phyloP scores from a whole-genome alignment of 2,888 invertebrate species.

The Catocala nupta region DNA sequence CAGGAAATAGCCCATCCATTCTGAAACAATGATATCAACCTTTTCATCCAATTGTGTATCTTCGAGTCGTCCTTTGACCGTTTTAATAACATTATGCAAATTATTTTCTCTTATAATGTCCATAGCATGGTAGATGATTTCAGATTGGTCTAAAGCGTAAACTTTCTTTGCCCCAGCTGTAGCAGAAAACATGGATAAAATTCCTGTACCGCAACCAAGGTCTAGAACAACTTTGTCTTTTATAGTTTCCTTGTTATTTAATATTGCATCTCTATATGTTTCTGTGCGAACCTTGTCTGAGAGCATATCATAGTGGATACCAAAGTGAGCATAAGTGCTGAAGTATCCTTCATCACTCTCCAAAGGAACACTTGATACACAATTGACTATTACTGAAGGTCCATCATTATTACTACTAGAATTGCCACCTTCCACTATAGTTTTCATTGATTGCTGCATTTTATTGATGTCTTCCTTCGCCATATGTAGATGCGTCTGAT shows the following conservation, averaged over 20 bases:
- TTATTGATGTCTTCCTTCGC: slow-evolving; percentile 88
- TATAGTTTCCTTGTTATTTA: slow-evolving; percentile 90
- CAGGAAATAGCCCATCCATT: slow-evolving; percentile 99
- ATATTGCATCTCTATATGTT: slow-evolving; percentile 94
- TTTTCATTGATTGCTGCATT: slow-evolving; percentile 88
- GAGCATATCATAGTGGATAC: slow-evolving; percentile 98
- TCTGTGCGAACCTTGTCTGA: slow-evolving; percentile 95
- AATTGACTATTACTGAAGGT: slow-evolving; percentile 61
- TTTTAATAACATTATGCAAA: slow-evolving; percentile 90
- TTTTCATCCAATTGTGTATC: slow-evolving; percentile 92
- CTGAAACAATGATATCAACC: slow-evolving; percentile 97
- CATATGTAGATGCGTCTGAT: slow-evolving; percentile 86
- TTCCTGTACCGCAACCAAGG: slow-evolving; percentile 99
- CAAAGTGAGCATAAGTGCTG: slow-evolving; percentile 95
- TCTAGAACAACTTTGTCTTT: slow-evolving; percentile 95
- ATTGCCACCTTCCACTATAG: slow-evolving; percentile 79
- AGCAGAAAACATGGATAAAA: slow-evolving; percentile 99
- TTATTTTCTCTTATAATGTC: slow-evolving; percentile 96
- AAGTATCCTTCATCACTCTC: slow-evolving; percentile 93
- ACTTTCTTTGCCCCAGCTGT: slow-evolving; percentile 97
- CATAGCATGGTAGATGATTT: slow-evolving; percentile 98
- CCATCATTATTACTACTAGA: slow-evolving; percentile 51
- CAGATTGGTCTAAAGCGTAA: slow-evolving; percentile 98
- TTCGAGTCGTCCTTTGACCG: slow-evolving; percentile 95
- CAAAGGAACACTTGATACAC: slow-evolving; percentile 82